phyloP scores from a whole-genome alignment of 2,888 invertebrate genomes.

The Cephonodes hylas region DNA sequence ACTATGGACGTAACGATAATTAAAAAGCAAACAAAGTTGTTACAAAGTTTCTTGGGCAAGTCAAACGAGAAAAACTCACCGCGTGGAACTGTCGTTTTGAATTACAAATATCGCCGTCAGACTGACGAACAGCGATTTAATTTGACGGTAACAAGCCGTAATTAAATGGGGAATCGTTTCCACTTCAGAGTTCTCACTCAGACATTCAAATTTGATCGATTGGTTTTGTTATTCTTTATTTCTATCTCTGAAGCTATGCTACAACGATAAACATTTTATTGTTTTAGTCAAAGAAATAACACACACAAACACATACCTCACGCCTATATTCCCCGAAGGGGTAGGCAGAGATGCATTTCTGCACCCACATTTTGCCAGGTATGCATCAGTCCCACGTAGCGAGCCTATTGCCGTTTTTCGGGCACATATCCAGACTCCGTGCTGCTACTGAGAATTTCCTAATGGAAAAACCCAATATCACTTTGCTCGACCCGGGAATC shows the following conservation, averaged over 20 bases:
- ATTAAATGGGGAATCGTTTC: slow-evolving; percentile 62
- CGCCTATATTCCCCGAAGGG: no score
- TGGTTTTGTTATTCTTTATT: not conserved
- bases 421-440: no score
- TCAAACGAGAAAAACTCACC: slow-evolving; percentile 36
- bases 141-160: slow-evolving; percentile 60
- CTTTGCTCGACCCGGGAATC: no score
- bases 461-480: no score
- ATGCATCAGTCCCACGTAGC: no score
- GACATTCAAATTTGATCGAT: not conserved
- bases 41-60: slow-evolving; percentile 14
- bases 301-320: no score
- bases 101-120: slow-evolving; percentile 58
- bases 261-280: not conserved
- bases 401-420: no score
- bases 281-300: no score
- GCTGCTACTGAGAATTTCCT: no score
- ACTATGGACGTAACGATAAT: no score
- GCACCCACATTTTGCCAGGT: no score
- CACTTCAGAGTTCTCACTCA: slow-evolving; percentile 4
- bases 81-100: slow-evolving; percentile 54
- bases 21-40: slow-evolving; percentile 26
- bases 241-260: not conserved
- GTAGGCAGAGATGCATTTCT: no score
- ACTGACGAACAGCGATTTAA: slow-evolving; percentile 54